Evolutionary conservation across 2,797 vertebrate genomes (phyloP).

Genomic region (Pseudocheirus occidentalis): DNA sequence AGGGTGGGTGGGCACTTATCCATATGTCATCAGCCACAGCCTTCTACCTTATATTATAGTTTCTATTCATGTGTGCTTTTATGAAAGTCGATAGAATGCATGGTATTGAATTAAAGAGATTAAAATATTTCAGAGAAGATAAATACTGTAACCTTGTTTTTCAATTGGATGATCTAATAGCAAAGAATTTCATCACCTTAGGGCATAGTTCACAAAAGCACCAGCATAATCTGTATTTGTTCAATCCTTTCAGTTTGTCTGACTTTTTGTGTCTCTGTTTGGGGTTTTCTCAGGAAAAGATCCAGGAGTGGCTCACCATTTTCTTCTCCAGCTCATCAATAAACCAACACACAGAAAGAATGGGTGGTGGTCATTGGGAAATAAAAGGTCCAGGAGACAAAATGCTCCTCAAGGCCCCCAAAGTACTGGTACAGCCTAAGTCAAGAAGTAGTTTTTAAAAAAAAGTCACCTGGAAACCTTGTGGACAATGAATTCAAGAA

Average conservation of each 20-base stretch:
- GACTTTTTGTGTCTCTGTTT: background rate
- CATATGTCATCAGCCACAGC: background rate
- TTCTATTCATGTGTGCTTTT: background rate
- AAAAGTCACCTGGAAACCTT: background rate
- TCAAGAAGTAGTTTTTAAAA: too few species aligned
- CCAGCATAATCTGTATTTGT: background rate
- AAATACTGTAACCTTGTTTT: conserved; percentile 53
- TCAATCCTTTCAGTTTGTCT: background rate
- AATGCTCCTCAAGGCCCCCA: background rate
- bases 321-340: background rate
- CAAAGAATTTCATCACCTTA: conserved; percentile 66
- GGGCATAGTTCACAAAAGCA: conserved; percentile 66
- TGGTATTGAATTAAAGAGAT: background rate
- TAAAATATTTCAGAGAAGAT: conserved; percentile 63
- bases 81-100: conserved; percentile 49
- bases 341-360: background rate
- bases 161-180: conserved; percentile 32
- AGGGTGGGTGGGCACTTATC: background rate
- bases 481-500: background rate
- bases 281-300: background rate
- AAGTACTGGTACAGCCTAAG: background rate
- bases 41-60: background rate
- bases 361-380: background rate
- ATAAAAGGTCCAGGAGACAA: background rate
- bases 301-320: background rate